Base-by-base conservation (phyloP, 92 coral and sea anemone species). In the Phenganax subtilis region DNA sequence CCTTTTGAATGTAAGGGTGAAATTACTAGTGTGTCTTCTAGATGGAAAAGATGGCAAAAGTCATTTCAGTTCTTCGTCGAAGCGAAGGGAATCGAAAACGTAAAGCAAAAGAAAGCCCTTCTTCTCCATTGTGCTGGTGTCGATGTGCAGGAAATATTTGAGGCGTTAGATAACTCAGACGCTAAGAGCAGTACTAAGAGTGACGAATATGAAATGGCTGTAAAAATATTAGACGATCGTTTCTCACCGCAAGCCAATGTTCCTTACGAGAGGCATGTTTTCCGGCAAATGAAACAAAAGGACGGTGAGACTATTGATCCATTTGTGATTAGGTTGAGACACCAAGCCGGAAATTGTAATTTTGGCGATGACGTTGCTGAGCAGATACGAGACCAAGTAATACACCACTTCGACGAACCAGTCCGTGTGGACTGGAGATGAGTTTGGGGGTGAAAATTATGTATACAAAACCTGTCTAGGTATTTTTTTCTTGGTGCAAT, bases 1-100 rank as follows among this genome's bases (percentile, higher is more conserved):
- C 84, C 91, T 10, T 88, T 85, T 57, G 84, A 85, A 54, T 81
- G 86, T 80, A 85, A 53, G 55, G 81, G 84, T 51, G 84, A 81
- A 37, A 80, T 76, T 8, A 88, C 90, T 3, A 85, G 84, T 56
- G 80, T 88, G 16, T 78, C 86, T 15, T 80, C 89, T 71, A 59
- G 87, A 65, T 86, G 88, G 88, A 88, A 73, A 75, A 77, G 81
- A 83, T 86, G 91, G 87, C 82, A 72, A 60, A 83, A 86, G 52
- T 80, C n/a, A n/a, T n/a, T n/a, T n/a, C n/a, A n/a, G n/a, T n/a
- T n/a, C n/a, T n/a, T n/a, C n/a, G n/a, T n/a, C n/a, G n/a, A n/a
- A n/a, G n/a, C n/a, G n/a, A n/a, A n/a, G n/a, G n/a, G n/a, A n/a
- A n/a, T n/a, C n/a, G n/a, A n/a, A n/a, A n/a, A n/a, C n/a, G n/a